Evolutionary conservation across 2,797 vertebrate genomes (phyloP).

Genomic region (Aplochiton taeniatus): DNA sequence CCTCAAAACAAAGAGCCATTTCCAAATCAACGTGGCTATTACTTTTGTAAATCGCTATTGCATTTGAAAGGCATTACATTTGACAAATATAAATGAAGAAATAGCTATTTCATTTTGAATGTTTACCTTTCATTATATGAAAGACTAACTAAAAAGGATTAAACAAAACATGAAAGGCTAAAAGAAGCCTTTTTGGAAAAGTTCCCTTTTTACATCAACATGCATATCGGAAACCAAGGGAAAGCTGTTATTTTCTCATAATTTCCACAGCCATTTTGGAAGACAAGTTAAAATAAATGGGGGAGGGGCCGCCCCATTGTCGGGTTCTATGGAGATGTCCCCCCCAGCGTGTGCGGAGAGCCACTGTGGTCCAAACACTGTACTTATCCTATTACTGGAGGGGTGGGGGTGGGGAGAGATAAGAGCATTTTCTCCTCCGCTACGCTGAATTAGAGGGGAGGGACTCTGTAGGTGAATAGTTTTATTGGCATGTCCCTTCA

Average conservation of each 20-base stretch:
- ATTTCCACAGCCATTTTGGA: slow-evolving; percentile 56
- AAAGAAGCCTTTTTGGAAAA: slow-evolving; percentile 10
- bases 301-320: slow-evolving; percentile 68
- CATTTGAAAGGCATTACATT: too few relatives aligned
- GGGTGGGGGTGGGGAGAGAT: slow-evolving; percentile 64
- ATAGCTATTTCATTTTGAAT: too few relatives aligned
- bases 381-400: slow-evolving; percentile 80
- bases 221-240: slow-evolving; percentile 16
- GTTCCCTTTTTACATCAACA: slow-evolving; percentile 10
- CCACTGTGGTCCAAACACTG: slow-evolving; percentile 80
- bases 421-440: slow-evolving; percentile 71
- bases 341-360: slow-evolving; percentile 59
- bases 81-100: too few relatives aligned
- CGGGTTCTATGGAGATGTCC: slow-evolving; percentile 68
- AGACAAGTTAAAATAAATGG: slow-evolving; percentile 54
- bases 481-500: slow-evolving; percentile 70
- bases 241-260: slow-evolving; percentile 10
- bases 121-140: not conserved
- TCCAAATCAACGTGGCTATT: slow-evolving; percentile 21
- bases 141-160: not conserved
- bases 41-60: slow-evolving; percentile 24
- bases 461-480: slow-evolving; percentile 66
- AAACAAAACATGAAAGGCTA: not conserved
- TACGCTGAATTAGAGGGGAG: slow-evolving; percentile 72
- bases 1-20: slow-evolving; percentile 35